Conservation (phyloP, 2,888 invertebrate genomes). For the Andrena haemorrhoa region DNA sequence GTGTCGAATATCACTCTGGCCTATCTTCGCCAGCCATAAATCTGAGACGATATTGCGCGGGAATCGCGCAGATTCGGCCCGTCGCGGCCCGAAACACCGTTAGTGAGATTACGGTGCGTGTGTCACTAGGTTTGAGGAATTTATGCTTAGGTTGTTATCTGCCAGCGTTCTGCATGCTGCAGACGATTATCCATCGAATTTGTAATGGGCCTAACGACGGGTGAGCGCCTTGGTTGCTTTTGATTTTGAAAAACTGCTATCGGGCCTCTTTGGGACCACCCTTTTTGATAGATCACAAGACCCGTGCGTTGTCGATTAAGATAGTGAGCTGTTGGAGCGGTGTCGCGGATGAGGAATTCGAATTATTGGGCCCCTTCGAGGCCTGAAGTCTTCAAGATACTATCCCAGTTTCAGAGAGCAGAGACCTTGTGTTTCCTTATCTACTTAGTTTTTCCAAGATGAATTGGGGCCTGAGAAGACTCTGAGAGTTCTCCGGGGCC, state of each 20-base stretch:
- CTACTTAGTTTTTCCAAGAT: neutral
- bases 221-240: neutral
- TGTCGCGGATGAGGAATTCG: too few species aligned
- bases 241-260: neutral
- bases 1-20: conserved; percentile 75
- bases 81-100: conserved; percentile 72
- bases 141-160: conserved; percentile 84
- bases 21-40: conserved; percentile 78
- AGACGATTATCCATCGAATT: conserved; percentile 62
- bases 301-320: neutral
- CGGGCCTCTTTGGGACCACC: neutral
- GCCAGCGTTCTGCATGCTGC: conserved; percentile 77
- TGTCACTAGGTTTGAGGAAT: conserved; percentile 83
- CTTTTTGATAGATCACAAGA: neutral
- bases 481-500: too few species aligned
- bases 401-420: too few species aligned
- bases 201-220: conserved; percentile 59
- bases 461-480: too few species aligned
- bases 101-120: conserved; percentile 80
- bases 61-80: conserved; percentile 72
- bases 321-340: neutral
- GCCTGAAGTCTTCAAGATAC: too few species aligned
- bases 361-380: too few species aligned
- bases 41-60: conserved; percentile 80
- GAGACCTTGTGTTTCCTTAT: neutral